phyloP scores from a whole-genome alignment of 64 coral and sea anemone genomes.

The Stichodactyla mertensii region DNA sequence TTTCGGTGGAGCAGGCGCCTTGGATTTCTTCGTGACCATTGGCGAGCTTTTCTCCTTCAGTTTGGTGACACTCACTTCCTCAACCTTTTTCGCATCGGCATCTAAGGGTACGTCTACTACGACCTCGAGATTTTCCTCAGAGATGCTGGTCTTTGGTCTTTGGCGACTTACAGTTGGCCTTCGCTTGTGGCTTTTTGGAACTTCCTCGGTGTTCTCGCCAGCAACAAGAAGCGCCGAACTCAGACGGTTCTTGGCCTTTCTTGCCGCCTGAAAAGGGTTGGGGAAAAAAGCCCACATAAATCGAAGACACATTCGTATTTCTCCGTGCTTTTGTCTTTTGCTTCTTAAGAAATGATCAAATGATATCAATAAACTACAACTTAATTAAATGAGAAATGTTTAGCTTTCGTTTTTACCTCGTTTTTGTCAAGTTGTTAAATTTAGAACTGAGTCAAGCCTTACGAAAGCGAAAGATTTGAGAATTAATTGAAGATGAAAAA shows the following conservation, averaged over 20 bases:
- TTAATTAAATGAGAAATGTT: neutral
- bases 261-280: slow-evolving; percentile 52
- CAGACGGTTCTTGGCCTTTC: slow-evolving; percentile 88
- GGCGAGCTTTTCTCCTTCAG: slow-evolving; percentile 19
- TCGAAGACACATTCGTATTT: neutral
- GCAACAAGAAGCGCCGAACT: slow-evolving; percentile 45
- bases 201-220: slow-evolving; percentile 51
- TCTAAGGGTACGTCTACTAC: neutral
- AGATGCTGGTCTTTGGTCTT: slow-evolving; percentile 14
- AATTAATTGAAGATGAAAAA: neutral
- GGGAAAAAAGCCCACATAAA: neutral
- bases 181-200: slow-evolving; percentile 48
- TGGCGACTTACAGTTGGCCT: slow-evolving; percentile 72
- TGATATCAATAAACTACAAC: neutral
- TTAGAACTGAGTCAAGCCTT: neutral
- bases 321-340: neutral
- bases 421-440: neutral
- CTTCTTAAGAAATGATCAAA: neutral
- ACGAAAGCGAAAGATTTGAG: neutral
- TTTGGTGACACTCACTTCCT: slow-evolving; percentile 10
- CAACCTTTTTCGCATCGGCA: slow-evolving; percentile 8
- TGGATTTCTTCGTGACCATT: slow-evolving; percentile 17
- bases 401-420: neutral
- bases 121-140: slow-evolving; percentile 22
- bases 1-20: neutral